Conservation (phyloP, 2,888 invertebrate genomes). For the Philaethria dido region DNA sequence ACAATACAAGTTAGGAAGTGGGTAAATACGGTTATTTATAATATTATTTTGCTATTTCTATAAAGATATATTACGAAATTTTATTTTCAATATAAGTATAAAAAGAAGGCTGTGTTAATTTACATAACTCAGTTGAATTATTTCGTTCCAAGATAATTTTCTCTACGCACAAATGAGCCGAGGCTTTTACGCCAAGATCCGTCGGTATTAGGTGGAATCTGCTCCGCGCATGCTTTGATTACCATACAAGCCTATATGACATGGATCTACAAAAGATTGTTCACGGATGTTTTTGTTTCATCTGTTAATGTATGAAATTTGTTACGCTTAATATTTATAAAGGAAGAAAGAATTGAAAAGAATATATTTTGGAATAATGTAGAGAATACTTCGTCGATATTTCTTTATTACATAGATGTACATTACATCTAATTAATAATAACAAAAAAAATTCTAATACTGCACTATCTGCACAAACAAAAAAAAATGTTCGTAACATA, state of each 20-base stretch:
- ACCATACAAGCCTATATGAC: constrained; percentile 66
- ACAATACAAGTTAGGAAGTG: not conserved
- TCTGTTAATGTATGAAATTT: constrained; percentile 38
- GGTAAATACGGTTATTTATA: not conserved
- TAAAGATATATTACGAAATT: too few relatives aligned
- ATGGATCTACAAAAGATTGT: constrained; percentile 49
- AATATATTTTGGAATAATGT: not conserved
- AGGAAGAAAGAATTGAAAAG: not conserved
- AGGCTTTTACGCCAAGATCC: constrained; percentile 71
- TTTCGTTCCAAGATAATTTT: constrained; percentile 37
- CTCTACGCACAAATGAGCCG: constrained; percentile 54
- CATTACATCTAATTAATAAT: too few relatives aligned
- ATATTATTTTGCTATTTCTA: not conserved
- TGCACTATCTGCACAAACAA: too few relatives aligned
- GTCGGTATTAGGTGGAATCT: constrained; percentile 66
- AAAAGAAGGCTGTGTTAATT: constrained; percentile 27
- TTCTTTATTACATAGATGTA: too few relatives aligned
- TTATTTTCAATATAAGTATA: not conserved
- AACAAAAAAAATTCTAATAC: too few relatives aligned
- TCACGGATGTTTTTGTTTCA: constrained; percentile 36
- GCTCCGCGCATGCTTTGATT: constrained; percentile 69
- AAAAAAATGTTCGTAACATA: too few relatives aligned
- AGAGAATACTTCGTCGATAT: too few relatives aligned
- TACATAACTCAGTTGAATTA: constrained; percentile 35
- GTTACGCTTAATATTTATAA: constrained; percentile 28